phyloP scores from a whole-genome alignment of 1,140 invertebrate genomes.

The Pygmarrhopalites habei region DNA sequence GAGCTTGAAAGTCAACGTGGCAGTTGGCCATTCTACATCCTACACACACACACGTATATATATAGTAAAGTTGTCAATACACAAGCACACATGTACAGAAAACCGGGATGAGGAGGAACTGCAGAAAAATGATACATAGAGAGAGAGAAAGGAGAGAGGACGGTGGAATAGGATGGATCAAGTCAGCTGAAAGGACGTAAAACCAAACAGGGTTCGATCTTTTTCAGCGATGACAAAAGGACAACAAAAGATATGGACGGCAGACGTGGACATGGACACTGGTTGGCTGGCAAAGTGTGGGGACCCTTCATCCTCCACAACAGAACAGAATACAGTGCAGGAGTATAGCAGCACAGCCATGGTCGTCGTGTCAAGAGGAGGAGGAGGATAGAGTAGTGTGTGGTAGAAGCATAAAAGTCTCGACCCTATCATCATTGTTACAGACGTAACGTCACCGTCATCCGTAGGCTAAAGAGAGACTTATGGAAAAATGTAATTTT shows the following conservation, averaged over 20 bases:
- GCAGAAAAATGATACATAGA: neutral
- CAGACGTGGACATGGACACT: conserved; percentile 1
- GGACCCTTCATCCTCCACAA: neutral
- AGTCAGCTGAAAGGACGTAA: neutral
- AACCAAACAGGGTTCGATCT: neutral
- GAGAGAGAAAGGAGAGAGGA: neutral
- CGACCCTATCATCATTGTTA: too few species aligned
- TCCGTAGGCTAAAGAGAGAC: too few species aligned
- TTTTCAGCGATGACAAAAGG: conserved; percentile 5
- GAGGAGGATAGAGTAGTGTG: too few species aligned
- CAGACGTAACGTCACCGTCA: too few species aligned
- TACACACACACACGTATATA: neutral
- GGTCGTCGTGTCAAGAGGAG: too few species aligned
- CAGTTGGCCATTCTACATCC: conserved; percentile 19
- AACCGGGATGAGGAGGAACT: neutral
- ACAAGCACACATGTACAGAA: too few species aligned
- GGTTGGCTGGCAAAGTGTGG: neutral
- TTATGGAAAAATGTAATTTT: too few species aligned
- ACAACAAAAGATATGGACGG: neutral
- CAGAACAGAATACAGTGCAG: too few species aligned
- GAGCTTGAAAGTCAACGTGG: conserved; percentile 26
- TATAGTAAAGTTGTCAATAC: too few species aligned
- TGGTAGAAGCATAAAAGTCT: too few species aligned
- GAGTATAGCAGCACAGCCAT: too few species aligned
- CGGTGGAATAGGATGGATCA: neutral